These are phyloP conservation scores for Anneissia japonica DNA, from an alignment of 35 echinoderm and acorn worm species.

Conservation along the genomic window DNA sequence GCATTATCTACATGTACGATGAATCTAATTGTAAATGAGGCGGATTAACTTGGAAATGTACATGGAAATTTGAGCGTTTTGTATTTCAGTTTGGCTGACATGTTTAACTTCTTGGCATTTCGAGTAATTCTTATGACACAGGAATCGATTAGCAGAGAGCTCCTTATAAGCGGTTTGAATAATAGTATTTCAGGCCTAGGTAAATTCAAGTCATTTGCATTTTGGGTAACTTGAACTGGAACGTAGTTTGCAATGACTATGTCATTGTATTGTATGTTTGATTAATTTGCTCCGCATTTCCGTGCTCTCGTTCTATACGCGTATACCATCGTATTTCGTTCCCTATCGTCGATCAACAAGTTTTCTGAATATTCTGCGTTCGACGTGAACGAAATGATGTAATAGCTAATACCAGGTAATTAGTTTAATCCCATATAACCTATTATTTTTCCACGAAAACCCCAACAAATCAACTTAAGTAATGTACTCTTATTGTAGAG, in stretches of 20 bases:
- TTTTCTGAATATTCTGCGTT: too few species aligned
- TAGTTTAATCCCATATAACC: too few species aligned
- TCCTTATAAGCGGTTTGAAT: background rate
- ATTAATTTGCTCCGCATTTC: background rate
- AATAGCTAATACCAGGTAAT: too few species aligned
- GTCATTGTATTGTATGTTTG: background rate
- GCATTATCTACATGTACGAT: background rate
- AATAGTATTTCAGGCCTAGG: background rate
- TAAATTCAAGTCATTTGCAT: background rate
- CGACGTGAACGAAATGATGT: too few species aligned
- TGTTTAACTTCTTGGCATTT: background rate
- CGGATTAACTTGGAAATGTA: background rate
- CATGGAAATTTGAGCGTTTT: background rate
- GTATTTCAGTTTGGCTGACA: background rate
- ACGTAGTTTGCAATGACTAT: background rate
- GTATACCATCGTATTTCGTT: too few species aligned
- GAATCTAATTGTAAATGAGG: constrained; percentile 1
- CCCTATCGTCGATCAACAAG: too few species aligned
- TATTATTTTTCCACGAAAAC: too few species aligned
- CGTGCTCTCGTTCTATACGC: background rate
- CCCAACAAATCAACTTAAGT: too few species aligned
- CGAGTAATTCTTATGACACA: background rate
- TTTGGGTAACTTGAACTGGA: background rate
- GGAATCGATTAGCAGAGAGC: background rate
- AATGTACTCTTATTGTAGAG: too few species aligned